Evolutionary conservation across 2,113 vertebrate genomes (phyloP).

Genomic region (Oncorhynchus gorbuscha): DNA sequence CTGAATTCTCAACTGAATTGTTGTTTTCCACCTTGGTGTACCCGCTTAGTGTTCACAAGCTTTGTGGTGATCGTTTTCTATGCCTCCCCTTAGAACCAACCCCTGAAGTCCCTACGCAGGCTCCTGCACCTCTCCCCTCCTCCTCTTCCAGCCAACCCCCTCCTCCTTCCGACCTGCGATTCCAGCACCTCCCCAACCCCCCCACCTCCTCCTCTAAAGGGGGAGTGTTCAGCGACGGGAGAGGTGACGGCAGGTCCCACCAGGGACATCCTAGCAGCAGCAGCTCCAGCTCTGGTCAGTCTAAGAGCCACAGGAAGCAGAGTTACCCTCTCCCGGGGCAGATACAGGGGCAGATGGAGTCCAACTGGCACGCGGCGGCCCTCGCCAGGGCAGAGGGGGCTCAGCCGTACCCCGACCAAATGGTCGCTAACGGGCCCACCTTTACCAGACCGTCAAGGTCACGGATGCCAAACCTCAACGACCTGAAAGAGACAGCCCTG

Average conservation of each 20-base stretch:
- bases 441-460: conserved; percentile 87
- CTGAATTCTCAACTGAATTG: not conserved
- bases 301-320: not conserved
- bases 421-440: conserved; percentile 91
- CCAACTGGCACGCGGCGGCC: conserved; percentile 17
- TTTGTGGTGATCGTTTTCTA: not conserved
- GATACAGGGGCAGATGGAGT: not conserved
- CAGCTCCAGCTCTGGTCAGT: not conserved
- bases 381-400: conserved; percentile 87
- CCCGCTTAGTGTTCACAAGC: not conserved
- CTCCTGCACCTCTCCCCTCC: conserved; percentile 90
- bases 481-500: conserved; percentile 97
- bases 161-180: conserved; percentile 84
- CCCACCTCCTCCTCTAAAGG: conserved; percentile 67
- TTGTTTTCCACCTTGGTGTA: not conserved
- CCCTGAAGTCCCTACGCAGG: conserved; percentile 93
- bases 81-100: conserved; percentile 82
- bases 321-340: not conserved
- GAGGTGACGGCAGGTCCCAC: conserved; percentile 66
- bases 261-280: conserved; percentile 72
- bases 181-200: conserved; percentile 81
- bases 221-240: not conserved
- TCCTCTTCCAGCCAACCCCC: conserved; percentile 82
- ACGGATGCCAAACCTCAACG: conserved; percentile 96
- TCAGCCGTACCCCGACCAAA: conserved; percentile 87